Evolutionary conservation across 2,113 vertebrate species (phyloP), one percentile per base, ranked within the genome.

Genomic region (Nycticorax nycticorax): DNA sequence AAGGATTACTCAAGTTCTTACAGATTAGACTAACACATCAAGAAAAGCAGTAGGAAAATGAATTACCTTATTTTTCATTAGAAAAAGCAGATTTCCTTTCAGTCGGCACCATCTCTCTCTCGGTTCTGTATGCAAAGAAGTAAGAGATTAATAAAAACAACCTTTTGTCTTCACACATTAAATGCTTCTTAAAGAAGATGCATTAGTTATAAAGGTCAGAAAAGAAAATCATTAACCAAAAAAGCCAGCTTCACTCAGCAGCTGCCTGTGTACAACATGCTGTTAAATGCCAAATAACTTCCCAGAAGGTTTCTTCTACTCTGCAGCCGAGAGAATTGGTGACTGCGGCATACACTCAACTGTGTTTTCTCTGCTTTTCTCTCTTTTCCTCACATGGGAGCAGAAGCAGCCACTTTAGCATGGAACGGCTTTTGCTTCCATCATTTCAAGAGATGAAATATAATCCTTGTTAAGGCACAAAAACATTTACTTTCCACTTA

Each of bases 1-100:
- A 81, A 47, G 14, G 62, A 96, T 48, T 69, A 71, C 30, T 92
- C 84, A 50, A 90, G 50, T 88, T 79, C 27, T 81, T 50, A 39
- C 8, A 13, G 59, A 81, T 88, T 86, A 92, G 59, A 92, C 26
- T 84, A 53, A 71, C 63, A 66, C 68, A 73, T 62, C 75, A 88
- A 96, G 45, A 72, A 88, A 55, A 88, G 45, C 27, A 85, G 24
- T 32, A 53, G 78, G 45, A 97, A 92, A 89, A 96, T 47, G 3
- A 78, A 95, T 97, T 98, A 98, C 98, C 98, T 98, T 97, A 96
- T 93, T 98, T 98, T 96, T 98, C 97, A 97, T 97, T 74, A 98
- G 95, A 97, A 94, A 97, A 56, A 96, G 93, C 76, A 97, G 95
- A 95, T 96, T 97, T 97, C 97, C 91, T 96, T 97, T 97, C 97